Evolutionary conservation across 2,797 vertebrate species (phyloP), one percentile per base, ranked within the genome.

Genomic region (Sylvilagus floridanus): DNA sequence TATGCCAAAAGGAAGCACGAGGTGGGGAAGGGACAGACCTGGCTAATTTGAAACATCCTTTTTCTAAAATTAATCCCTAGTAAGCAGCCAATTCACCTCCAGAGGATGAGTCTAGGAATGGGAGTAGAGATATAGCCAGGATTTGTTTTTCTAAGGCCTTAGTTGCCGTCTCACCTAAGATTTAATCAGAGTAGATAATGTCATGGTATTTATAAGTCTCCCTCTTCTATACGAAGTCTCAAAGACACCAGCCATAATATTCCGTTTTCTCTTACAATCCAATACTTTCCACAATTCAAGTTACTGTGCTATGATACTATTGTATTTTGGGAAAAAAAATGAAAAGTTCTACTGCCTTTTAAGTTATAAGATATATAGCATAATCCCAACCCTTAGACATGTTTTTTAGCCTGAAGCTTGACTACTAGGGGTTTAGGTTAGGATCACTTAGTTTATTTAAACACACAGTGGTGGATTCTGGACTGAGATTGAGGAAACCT

Each of bases 11-110:
- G 99, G 99, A 99, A 99, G 98, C 91, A 63, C 95, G 95, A 98
- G 98, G 98, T 95, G 91, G 93, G 92, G 92, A 98, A 98, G 97
- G 93, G 95, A 93, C 90, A 11, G 1, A 94, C 60, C 90, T 9
- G 97, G 93, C 98, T 98, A 98, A 99, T 98, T 98, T 99, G 99
- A 98, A 96, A 96, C 95, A 96, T 98, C 97, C 98, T 97, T 98
- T 57, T 98, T 98, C 97, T 98, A 98, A 98, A 98, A 98, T 98
- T 98, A 98, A 97, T 96, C 97, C 12, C 26, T 22, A 17, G 92
- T 92, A 97, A 88, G 97, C 98, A 98, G 98, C 97, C 95, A 98
- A 96, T 69, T 30, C 17, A 88, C 88, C 96, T 95, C 96, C 96
- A 97, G 30, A 88, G 57, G 52, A 89, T 66, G 96, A 97, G 94